A percentile compares a stretch with the other conserved stretches of the same genome.
Evolutionary conservation across 2,113 vertebrate species (phyloP).

Genomic region (Cinclus cinclus): DNA sequence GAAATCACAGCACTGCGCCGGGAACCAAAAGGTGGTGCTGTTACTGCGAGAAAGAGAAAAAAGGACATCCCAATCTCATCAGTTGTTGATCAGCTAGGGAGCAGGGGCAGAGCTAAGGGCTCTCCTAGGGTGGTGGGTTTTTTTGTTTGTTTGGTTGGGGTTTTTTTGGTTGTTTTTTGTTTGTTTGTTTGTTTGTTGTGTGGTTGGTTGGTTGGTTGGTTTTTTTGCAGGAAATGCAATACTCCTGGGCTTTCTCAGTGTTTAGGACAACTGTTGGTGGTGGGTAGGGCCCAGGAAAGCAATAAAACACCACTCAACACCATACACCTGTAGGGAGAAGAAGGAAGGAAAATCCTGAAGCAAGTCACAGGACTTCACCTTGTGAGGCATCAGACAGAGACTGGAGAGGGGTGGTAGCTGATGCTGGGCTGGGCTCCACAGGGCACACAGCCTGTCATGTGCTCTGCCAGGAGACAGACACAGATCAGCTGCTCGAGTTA

Average conservation of each 20-base stretch:
- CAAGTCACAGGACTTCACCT: not conserved
- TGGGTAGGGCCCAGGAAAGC: not conserved
- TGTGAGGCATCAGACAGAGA: not conserved
- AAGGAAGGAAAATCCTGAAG: not conserved
- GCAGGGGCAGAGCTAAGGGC: not conserved
- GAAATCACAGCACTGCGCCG: not conserved
- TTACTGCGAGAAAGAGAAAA: not conserved
- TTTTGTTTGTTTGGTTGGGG: too few relatives aligned
- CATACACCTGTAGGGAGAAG: not conserved
- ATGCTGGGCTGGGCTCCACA: not conserved
- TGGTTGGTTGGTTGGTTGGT: too few relatives aligned
- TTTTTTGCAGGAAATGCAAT: fast-evolving
- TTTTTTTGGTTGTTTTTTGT: too few relatives aligned
- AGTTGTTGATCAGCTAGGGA: not conserved
- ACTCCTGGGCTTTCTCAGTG: not conserved
- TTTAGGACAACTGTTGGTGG: not conserved
- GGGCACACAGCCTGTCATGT: fast-evolving
- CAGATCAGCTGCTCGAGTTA: not conserved
- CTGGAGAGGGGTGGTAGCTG: not conserved
- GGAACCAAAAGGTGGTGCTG: constrained; percentile 70
- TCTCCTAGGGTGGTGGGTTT: not conserved
- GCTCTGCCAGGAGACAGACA: not conserved
- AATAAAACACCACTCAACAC: not conserved
- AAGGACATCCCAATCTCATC: fast-evolving
- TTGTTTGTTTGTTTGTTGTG: too few relatives aligned